Evolutionary conservation across 2,797 vertebrate genomes (phyloP).

Genomic region (Pterois miles): DNA sequence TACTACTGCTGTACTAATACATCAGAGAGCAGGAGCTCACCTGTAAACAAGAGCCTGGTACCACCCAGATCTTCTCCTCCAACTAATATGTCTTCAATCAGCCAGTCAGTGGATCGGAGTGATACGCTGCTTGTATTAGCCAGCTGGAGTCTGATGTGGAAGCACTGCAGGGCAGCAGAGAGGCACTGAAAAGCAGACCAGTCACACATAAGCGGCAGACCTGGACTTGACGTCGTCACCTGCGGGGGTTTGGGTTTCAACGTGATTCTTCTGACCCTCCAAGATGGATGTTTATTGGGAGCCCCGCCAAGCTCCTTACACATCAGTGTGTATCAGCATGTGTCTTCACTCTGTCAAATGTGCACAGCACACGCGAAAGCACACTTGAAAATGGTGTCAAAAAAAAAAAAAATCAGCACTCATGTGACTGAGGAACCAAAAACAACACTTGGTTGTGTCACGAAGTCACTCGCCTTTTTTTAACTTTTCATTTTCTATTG

Average conservation of each 20-base stretch:
- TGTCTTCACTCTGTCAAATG: conserved; percentile 70
- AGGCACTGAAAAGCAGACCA: conserved; percentile 75
- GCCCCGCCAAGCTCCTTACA: conserved; percentile 28
- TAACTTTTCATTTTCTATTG: conserved; percentile 66
- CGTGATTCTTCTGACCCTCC: conserved; percentile 47
- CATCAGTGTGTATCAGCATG: conserved; percentile 59
- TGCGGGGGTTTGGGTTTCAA: conserved; percentile 46
- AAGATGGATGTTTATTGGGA: conserved; percentile 46
- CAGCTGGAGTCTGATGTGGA: conserved; percentile 51
- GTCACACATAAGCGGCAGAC: conserved; percentile 51
- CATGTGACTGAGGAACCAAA: conserved; percentile 72
- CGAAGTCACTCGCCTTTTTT: conserved; percentile 72
- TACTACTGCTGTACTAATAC: conserved; percentile 39
- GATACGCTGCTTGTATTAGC: conserved; percentile 26
- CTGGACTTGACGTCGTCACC: conserved; percentile 52
- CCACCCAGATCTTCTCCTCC: conserved; percentile 51
- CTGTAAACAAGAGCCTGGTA: conserved; percentile 23
- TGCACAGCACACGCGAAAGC: conserved; percentile 68
- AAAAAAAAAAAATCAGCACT: conserved; percentile 40
- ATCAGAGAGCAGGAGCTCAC: conserved; percentile 44
- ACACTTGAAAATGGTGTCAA: conserved; percentile 70
- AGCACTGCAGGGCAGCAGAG: conserved; percentile 80
- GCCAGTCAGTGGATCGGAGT: conserved; percentile 33
- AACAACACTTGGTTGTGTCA: conserved; percentile 67
- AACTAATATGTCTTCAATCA: conserved; percentile 32